Conservation (phyloP, 2,113 vertebrate genomes). For the Boleophthalmus pectinirostris region DNA sequence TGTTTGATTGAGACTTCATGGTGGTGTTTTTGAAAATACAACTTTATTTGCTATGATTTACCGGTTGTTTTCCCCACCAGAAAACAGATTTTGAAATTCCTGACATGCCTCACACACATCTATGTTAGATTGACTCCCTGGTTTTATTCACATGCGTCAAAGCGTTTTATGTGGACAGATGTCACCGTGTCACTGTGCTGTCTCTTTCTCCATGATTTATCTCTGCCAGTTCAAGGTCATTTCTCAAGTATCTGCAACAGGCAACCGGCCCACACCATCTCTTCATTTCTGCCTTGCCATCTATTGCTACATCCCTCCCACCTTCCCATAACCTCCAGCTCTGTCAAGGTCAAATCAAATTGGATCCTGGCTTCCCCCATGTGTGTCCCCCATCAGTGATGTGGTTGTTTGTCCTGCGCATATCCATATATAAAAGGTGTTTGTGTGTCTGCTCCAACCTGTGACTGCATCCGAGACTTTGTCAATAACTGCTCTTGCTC, state of each 20-base stretch:
- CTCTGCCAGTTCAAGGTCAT: conserved; percentile 64
- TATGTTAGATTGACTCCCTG: conserved; percentile 40
- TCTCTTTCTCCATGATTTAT: conserved; percentile 59
- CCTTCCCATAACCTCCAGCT: conserved; percentile 33
- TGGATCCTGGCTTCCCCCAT: conserved; percentile 81
- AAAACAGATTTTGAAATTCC: not conserved
- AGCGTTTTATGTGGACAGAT: conserved; percentile 47
- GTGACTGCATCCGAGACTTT: conserved; percentile 43
- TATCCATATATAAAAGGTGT: conserved; percentile 34
- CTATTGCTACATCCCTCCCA: conserved; percentile 29
- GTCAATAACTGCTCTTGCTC: conserved; percentile 5
- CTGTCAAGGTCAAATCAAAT: conserved; percentile 89
- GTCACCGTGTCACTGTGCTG: conserved; percentile 36
- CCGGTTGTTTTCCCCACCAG: conserved; percentile 3
- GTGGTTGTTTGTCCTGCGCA: conserved; percentile 23
- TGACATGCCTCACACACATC: not conserved
- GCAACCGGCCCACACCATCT: conserved; percentile 57
- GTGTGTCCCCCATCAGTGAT: conserved; percentile 51
- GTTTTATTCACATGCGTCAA: conserved; percentile 33
- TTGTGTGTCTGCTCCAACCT: conserved; percentile 23
- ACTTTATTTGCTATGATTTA: not conserved
- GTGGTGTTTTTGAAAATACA: not conserved
- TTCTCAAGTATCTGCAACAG: conserved; percentile 70
- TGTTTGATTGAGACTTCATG: not conserved
- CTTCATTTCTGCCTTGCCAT: conserved; percentile 48